Base-by-base conservation (phyloP, 2,797 vertebrate species). In the Tachyglossus aculeatus region DNA sequence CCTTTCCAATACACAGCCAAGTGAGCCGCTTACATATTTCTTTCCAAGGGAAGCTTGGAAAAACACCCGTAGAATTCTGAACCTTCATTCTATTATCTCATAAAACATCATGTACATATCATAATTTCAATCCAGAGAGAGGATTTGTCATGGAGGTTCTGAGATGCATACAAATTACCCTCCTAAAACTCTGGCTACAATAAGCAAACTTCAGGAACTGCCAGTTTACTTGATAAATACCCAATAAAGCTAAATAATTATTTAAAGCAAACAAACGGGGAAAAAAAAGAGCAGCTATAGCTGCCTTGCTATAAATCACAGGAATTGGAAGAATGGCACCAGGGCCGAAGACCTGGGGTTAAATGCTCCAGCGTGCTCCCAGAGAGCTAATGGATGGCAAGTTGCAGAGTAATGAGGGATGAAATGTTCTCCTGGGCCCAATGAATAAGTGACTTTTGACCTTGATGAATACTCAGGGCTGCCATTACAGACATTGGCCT, bases 171-270 rank as follows among this genome's bases (percentile, higher is more conserved):
- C 55, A 67, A 81, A 88, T 86, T 21, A 39, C 76, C 82, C 59
- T 68, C 82, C 82, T 86, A 58, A 83, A 88, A 81, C 84, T 81
- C 74, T 64, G 71, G 68, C 80, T 85, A 85, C 76, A 87, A 84
- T 83, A 84, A 84, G 79, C 69, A 75, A 87, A 86, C 73, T 85
- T 83, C 82, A 78, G 38, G 61, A 68, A 63, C 80, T 31, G 74
- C 84, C 86, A 88, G 81, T 74, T 88, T 84, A 70, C 71, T 89
- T 90, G 84, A 89, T 78, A 89, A 85, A 89, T 84, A 78, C 75
- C 80, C 86, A 84, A 86, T 85, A 87, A 74, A 87, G 76, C 77
- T 85, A 88, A 91, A 88, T 89, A 89, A 90, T 91, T 87, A 89
- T 81, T 85, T 85, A 73, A 84, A 83, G 77, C 63, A 69, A 70